These are phyloP conservation scores for Pammene fasciana DNA, from an alignment of 2,888 invertebrate species.

Conservation along the genomic window DNA sequence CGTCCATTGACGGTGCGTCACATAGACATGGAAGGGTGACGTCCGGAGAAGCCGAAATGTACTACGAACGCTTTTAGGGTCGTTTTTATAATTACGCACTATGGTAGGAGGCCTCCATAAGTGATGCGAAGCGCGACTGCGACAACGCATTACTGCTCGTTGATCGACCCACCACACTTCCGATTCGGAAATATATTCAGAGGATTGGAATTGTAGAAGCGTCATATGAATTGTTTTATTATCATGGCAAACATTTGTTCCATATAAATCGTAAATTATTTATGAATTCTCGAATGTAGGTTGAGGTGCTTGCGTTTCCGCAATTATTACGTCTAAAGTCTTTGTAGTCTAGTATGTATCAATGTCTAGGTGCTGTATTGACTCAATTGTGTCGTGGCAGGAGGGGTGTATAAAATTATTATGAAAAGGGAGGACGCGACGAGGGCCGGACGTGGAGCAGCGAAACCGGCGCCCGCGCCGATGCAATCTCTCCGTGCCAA, in stretches of 20 bases:
- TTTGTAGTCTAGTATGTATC: constrained; percentile 39
- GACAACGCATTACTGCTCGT: constrained; percentile 79
- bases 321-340: constrained; percentile 45
- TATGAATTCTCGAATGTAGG: constrained; percentile 63
- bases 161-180: constrained; percentile 79
- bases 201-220: constrained; percentile 69
- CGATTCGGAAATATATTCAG: constrained; percentile 83
- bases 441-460: constrained; percentile 66
- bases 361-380: constrained; percentile 22
- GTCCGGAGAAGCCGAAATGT: constrained; percentile 65
- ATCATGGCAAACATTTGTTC: constrained; percentile 67
- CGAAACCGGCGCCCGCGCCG: constrained; percentile 67
- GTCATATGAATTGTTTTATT: constrained; percentile 67
- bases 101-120: constrained; percentile 70
- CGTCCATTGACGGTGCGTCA: constrained; percentile 67
- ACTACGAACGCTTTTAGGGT: constrained; percentile 47
- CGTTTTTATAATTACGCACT: constrained; percentile 23
- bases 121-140: constrained; percentile 78
- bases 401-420: constrained; percentile 51
- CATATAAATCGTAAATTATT: constrained; percentile 66
- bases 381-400: constrained; percentile 36
- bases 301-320: constrained; percentile 54
- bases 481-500: constrained; percentile 68
- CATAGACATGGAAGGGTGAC: constrained; percentile 54
- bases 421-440: constrained; percentile 77